A percentile compares a stretch with the other conserved stretches of the same genome.
These are phyloP conservation scores for Phylloscopus trochilus DNA, from an alignment of 2,113 vertebrate genomes.

Conservation along the genomic window DNA sequence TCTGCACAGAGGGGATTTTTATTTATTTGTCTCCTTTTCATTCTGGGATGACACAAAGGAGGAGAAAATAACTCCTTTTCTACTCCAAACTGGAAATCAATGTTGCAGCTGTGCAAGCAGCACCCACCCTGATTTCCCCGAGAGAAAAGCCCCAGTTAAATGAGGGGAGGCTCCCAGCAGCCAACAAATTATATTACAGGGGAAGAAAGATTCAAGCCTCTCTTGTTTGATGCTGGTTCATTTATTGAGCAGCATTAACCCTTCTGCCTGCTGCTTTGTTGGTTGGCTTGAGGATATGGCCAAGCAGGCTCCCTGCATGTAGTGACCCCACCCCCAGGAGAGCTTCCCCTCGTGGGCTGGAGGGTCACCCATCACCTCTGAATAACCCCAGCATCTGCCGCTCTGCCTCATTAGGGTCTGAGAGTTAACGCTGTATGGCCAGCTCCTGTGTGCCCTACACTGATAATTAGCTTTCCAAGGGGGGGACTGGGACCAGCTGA, in stretches of 20 bases:
- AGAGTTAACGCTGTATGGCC: not conserved
- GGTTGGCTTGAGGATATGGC: not conserved
- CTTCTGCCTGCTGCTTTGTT: constrained; percentile 34
- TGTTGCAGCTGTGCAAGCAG: constrained; percentile 48
- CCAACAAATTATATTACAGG: not conserved
- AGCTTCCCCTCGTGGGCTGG: not conserved
- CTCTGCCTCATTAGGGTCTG: not conserved
- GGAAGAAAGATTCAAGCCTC: not conserved
- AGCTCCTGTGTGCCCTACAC: not conserved
- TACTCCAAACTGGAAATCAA: not conserved
- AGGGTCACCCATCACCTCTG: not conserved
- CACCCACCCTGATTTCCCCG: not conserved
- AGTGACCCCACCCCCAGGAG: not conserved
- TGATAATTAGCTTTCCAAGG: not conserved
- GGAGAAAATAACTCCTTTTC: constrained; percentile 36
- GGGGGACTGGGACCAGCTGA: not conserved
- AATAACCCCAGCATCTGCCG: constrained; percentile 13
- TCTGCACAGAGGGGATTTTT: constrained; percentile 10
- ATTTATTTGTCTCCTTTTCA: constrained; percentile 31
- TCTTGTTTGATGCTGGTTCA: not conserved
- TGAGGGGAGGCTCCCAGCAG: constrained; percentile 1
- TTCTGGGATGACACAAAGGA: constrained; percentile 29
- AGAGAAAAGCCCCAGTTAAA: not conserved
- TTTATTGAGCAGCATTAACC: constrained; percentile 2
- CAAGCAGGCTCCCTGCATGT: not conserved